phyloP scores from a whole-genome alignment of 2,797 vertebrate species.

The Phataginus tricuspis region DNA sequence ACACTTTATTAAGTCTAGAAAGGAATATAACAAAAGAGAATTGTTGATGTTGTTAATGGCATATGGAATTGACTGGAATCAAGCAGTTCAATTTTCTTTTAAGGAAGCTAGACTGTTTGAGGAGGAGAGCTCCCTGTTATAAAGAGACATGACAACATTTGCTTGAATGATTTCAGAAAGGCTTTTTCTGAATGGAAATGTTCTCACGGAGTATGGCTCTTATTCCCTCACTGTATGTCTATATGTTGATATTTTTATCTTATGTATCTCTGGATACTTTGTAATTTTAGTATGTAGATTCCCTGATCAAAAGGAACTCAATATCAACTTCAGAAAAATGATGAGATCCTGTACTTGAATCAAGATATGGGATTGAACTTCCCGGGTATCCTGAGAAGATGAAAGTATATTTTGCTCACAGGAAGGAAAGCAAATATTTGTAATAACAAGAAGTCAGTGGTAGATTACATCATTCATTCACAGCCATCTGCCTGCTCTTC shows the following conservation, averaged over 20 bases:
- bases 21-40: neutral
- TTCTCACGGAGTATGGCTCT: rapidly evolving
- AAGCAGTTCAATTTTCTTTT: neutral
- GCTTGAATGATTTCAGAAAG: neutral
- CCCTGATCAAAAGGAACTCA: neutral
- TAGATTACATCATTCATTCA: neutral
- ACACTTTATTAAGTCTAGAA: neutral
- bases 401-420: neutral
- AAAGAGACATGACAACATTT: neutral
- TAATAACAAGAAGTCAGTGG: neutral
- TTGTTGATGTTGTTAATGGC: neutral
- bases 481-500: neutral
- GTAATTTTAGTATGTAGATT: neutral
- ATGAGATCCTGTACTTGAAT: neutral
- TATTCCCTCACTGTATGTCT: neutral
- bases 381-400: neutral
- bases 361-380: neutral
- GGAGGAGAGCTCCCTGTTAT: neutral
- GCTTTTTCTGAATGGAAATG: neutral
- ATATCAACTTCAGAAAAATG: neutral
- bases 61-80: neutral
- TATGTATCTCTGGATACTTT: neutral
- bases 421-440: neutral
- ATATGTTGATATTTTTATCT: neutral
- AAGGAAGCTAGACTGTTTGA: neutral